Percentiles rank a stretch among this genome's conserved stretches.
These are phyloP conservation scores for Galerucella calmariensis DNA, from an alignment of 2,888 invertebrate genomes.

Conservation along the genomic window DNA sequence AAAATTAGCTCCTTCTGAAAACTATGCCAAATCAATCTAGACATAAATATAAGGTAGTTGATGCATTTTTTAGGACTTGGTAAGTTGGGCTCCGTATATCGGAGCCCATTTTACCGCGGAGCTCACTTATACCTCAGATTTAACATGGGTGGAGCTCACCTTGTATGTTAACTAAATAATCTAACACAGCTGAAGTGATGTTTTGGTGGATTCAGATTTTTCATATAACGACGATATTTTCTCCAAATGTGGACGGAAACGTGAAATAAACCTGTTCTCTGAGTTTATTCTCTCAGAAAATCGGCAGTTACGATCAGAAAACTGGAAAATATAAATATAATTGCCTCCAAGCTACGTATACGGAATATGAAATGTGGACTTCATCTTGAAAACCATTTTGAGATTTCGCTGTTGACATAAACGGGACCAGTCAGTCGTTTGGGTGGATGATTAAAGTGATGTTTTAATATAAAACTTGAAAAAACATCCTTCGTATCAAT, in stretches of 20 bases:
- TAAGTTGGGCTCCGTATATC: too few relatives aligned
- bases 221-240: neutral
- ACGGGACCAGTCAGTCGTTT: slow-evolving; percentile 3
- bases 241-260: neutral
- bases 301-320: slow-evolving; percentile 17
- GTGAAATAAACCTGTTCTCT: neutral
- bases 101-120: too few relatives aligned
- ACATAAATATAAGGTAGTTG: too few relatives aligned
- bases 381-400: neutral
- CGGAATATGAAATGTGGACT: slow-evolving; percentile 5
- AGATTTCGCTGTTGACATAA: slow-evolving; percentile 18
- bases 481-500: neutral
- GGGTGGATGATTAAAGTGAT: neutral
- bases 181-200: neutral
- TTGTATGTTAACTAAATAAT: too few relatives aligned
- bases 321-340: slow-evolving; percentile 21
- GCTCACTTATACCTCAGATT: too few relatives aligned
- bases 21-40: too few relatives aligned
- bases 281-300: slow-evolving; percentile 17
- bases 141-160: too few relatives aligned
- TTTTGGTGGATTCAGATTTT: neutral
- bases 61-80: too few relatives aligned
- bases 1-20: too few relatives aligned
- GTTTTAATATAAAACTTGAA: neutral
- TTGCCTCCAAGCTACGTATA: slow-evolving; percentile 2